Conservation (phyloP, 2,888 invertebrate species). For the Eupeodes latifasciatus region DNA sequence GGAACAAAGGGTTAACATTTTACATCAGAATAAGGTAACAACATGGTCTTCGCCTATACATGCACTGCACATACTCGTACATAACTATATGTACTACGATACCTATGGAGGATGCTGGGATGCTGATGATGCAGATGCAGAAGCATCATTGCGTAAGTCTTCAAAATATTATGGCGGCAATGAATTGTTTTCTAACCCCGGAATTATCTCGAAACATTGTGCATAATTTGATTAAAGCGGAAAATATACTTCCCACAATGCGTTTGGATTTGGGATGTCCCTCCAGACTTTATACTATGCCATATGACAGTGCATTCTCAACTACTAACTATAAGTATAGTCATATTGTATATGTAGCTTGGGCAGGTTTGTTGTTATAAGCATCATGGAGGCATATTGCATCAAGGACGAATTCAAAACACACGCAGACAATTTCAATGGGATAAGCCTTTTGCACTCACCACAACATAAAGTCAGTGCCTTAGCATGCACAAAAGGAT, state of each 20-base stretch:
- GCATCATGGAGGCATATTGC: slow-evolving; percentile 39
- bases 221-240: slow-evolving; percentile 60
- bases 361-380: slow-evolving; percentile 5
- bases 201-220: slow-evolving; percentile 38
- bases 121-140: not conserved
- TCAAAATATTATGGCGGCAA: slow-evolving; percentile 45
- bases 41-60: not conserved
- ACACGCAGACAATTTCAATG: slow-evolving; percentile 50
- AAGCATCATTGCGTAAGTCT: slow-evolving; percentile 13
- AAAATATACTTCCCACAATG: slow-evolving; percentile 44
- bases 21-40: not conserved
- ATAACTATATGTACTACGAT: too few species aligned
- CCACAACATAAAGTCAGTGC: slow-evolving; percentile 57
- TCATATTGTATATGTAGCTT: not conserved
- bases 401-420: slow-evolving; percentile 42
- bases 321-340: not conserved
- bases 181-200: slow-evolving; percentile 57
- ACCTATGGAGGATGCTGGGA: not conserved
- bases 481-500: slow-evolving; percentile 62
- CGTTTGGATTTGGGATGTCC: slow-evolving; percentile 35
- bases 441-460: slow-evolving; percentile 58
- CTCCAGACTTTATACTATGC: not conserved
- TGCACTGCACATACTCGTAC: too few species aligned
- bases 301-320: not conserved
- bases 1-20: slow-evolving; percentile 14